Evolutionary conservation across 92 coral and sea anemone genomes (phyloP), one percentile per base, ranked within the genome.

Genomic region (Phenganax marumi): DNA sequence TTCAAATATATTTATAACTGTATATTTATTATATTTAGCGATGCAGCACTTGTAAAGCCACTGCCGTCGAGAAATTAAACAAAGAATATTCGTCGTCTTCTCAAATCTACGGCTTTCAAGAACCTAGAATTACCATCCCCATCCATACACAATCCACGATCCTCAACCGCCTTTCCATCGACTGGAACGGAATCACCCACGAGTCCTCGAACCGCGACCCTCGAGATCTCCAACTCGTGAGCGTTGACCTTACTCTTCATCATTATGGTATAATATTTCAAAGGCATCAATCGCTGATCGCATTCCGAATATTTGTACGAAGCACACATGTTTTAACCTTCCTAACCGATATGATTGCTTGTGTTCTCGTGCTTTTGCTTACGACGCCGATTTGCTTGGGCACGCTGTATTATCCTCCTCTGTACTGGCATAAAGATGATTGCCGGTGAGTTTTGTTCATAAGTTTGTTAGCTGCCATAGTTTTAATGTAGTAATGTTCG

Each of bases 401-500:
- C 51, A 33, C 8, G 10, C 14, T 25, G 19, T 52, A 58, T 18
- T 78, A 78, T 62, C 83, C 83, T 39, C 83, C 83, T 16, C 33
- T 78, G 8, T 78, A 26, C 22, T 78, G 83, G 83, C 83, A 78
- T 39, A 61, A 62, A 47, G 83, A 78, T 49, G 66, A 62, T 17
- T 78, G 83, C 12, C 71, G 65, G 83, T 78, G 60, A 61, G 83
- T 78, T 55, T 9, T 2, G 12, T 50, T 33, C 16, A 10, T 46
- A 21, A 21, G 12, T 52, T 77, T 52, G 57, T n/a, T 17, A 77
- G 19, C 26, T 26, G 39, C 23, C 70, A 77, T 46, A 4, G 22
- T 8, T 25, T 69, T 12, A 49, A 22, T 52, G 9, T 24, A 52
- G 19, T 54, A 13, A 52, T 54, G 47, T 9, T 14, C 22, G 22